These are phyloP conservation scores for Meandrusa payeni DNA, from an alignment of 2,888 invertebrate genomes.

Conservation along the genomic window DNA sequence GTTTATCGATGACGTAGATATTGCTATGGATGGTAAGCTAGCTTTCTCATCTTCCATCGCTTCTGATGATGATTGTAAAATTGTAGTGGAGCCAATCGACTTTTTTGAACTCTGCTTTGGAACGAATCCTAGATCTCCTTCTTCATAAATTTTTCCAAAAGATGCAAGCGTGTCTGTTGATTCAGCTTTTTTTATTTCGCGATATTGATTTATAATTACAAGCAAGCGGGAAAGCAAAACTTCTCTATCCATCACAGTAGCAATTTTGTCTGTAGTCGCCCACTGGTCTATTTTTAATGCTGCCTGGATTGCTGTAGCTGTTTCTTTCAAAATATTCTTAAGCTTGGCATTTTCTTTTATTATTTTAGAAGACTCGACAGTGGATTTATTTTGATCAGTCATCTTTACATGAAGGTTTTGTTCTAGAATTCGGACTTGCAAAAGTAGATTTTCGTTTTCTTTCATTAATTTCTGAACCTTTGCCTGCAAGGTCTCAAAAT, in stretches of 20 bases:
- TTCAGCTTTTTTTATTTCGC: slow-evolving; percentile 58
- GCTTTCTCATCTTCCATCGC: slow-evolving; percentile 33
- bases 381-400: slow-evolving; percentile 68
- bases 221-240: slow-evolving; percentile 79
- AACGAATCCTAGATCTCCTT: slow-evolving; percentile 85
- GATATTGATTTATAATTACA: slow-evolving; percentile 68
- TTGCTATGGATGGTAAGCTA: slow-evolving; percentile 32
- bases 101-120: slow-evolving; percentile 66
- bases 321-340: slow-evolving; percentile 80
- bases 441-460: slow-evolving; percentile 65
- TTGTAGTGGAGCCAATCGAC: slow-evolving; percentile 32
- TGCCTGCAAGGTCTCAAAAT: slow-evolving; percentile 59
- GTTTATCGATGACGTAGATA: slow-evolving; percentile 43
- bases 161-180: slow-evolving; percentile 72
- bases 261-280: slow-evolving; percentile 49
- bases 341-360: slow-evolving; percentile 79
- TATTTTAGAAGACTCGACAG: slow-evolving; percentile 65
- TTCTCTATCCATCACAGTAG: slow-evolving; percentile 68
- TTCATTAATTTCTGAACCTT: slow-evolving; percentile 62
- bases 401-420: slow-evolving; percentile 78
- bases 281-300: slow-evolving; percentile 77
- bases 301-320: slow-evolving; percentile 81
- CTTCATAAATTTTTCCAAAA: slow-evolving; percentile 77
- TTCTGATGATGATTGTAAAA: slow-evolving; percentile 37
- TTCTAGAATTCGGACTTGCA: slow-evolving; percentile 74